phyloP scores from a whole-genome alignment of 1,140 invertebrate species.

The Anadara kagoshimensis region DNA sequence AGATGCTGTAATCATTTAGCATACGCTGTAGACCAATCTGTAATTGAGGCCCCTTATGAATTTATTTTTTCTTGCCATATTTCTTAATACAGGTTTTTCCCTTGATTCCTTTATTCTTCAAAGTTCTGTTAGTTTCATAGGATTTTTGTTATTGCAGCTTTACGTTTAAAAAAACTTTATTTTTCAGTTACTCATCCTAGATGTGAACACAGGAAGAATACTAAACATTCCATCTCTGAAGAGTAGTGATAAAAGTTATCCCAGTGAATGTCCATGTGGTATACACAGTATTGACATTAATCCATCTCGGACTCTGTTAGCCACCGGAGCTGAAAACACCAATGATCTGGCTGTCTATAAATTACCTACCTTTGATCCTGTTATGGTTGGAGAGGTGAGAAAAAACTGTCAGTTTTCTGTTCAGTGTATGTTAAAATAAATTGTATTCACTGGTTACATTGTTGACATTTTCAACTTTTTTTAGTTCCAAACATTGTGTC shows the following conservation, averaged over 20 bases:
- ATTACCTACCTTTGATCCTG: slow-evolving; percentile 93
- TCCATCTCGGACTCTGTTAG: slow-evolving; percentile 90
- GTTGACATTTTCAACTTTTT: too few species aligned
- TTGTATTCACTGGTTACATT: too few species aligned
- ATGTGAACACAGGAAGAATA: slow-evolving; percentile 84
- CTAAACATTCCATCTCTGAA: slow-evolving; percentile 85
- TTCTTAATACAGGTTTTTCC: not conserved
- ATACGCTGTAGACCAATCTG: not conserved
- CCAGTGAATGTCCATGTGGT: slow-evolving; percentile 78
- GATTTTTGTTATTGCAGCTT: not conserved
- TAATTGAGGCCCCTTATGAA: not conserved
- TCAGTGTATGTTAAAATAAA: too few species aligned
- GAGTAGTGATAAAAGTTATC: slow-evolving; percentile 74
- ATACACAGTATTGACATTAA: slow-evolving; percentile 96
- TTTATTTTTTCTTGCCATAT: not conserved
- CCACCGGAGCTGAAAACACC: slow-evolving; percentile 93
- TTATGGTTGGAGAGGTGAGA: slow-evolving; percentile 90
- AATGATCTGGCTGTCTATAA: slow-evolving; percentile 95
- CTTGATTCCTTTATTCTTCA: not conserved
- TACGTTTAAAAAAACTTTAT: slow-evolving; percentile 11
- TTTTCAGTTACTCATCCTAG: slow-evolving; percentile 86
- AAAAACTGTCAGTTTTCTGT: not conserved
- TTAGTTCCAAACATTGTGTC: too few species aligned
- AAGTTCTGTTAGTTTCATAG: not conserved
- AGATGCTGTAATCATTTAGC: too few species aligned